phyloP scores from a whole-genome alignment of 2,888 invertebrate species.

The Aphrophora alni region DNA sequence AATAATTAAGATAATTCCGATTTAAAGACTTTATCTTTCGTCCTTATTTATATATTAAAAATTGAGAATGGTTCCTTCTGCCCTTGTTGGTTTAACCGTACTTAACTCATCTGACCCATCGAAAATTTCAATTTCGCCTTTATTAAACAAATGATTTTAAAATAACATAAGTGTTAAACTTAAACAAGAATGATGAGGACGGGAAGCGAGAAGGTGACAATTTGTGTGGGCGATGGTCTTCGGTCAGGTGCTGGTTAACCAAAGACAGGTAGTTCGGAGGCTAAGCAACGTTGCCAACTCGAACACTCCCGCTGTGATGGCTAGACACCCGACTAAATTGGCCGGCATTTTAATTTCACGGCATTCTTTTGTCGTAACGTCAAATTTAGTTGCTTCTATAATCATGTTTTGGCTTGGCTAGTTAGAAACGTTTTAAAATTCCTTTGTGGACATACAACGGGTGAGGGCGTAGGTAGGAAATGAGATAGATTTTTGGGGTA shows the following conservation, averaged over 20 bases:
- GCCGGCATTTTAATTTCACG: neutral
- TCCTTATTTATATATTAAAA: too few relatives aligned
- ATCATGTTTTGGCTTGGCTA: neutral
- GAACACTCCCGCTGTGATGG: neutral
- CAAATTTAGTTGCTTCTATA: neutral
- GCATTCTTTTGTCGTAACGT: neutral
- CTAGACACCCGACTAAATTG: neutral
- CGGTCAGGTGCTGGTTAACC: slow-evolving; percentile 1
- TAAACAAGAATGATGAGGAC: too few relatives aligned
- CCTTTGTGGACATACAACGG: neutral
- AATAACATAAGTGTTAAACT: too few relatives aligned
- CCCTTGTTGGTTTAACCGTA: too few relatives aligned
- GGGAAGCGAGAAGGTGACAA: neutral
- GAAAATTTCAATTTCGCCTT: too few relatives aligned
- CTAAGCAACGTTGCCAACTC: neutral
- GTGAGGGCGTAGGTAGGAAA: neutral
- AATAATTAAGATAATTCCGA: too few relatives aligned
- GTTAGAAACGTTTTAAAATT: neutral
- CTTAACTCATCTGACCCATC: too few relatives aligned
- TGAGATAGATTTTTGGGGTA: neutral
- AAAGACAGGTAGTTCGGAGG: slow-evolving; percentile 32
- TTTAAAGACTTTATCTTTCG: too few relatives aligned
- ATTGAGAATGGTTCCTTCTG: too few relatives aligned
- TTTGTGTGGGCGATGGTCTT: neutral
- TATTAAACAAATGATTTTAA: too few relatives aligned